Percentiles rank a stretch among this genome's conserved stretches.
Evolutionary conservation across 2,113 vertebrate species (phyloP).

Genomic region (Gallinago undulata): DNA sequence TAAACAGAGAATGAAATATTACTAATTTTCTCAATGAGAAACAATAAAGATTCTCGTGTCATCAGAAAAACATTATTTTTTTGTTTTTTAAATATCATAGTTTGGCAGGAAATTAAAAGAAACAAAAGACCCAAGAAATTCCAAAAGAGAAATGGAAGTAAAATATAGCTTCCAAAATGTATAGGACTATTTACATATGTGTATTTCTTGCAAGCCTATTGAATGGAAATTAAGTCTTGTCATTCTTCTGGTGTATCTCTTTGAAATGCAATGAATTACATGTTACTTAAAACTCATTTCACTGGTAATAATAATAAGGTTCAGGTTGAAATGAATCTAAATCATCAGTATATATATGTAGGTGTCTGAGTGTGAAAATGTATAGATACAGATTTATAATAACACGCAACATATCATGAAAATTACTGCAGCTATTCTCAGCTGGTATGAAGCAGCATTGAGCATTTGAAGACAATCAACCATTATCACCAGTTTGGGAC

Average conservation of each 20-base stretch:
- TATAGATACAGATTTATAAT: background rate
- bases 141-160: background rate
- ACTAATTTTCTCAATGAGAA: background rate
- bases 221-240: background rate
- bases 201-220: rapidly evolving
- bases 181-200: background rate
- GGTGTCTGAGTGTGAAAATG: background rate
- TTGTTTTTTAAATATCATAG: background rate
- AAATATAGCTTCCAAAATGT: background rate
- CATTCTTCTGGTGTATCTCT: background rate
- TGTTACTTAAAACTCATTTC: background rate
- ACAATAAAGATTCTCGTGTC: background rate
- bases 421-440: background rate
- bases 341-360: rapidly evolving
- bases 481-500: background rate
- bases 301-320: background rate
- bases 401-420: background rate
- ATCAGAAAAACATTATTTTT: background rate
- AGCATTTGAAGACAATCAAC: background rate
- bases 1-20: background rate
- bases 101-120: background rate
- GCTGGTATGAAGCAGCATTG: background rate
- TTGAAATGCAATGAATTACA: background rate
- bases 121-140: background rate
- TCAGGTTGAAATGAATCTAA: background rate